Conservation (phyloP, 2,797 vertebrate species). For the Rachycentron canadum region DNA sequence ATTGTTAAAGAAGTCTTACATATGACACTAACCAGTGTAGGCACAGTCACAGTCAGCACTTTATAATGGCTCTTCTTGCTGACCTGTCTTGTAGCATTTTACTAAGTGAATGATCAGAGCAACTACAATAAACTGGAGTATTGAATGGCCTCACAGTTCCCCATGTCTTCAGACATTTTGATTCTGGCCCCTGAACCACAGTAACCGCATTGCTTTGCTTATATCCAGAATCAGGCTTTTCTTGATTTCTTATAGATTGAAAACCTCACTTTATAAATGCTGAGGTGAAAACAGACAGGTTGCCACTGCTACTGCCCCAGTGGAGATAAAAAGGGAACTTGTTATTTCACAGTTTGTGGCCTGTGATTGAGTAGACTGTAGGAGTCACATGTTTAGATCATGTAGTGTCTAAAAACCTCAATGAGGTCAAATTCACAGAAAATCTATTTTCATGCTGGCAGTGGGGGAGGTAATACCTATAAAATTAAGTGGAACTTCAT, state of each 20-base stretch:
- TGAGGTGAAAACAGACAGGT: slow-evolving; percentile 72
- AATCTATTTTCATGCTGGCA: slow-evolving; percentile 70
- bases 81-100: slow-evolving; percentile 73
- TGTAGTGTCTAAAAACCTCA: slow-evolving; percentile 60
- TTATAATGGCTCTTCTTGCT: slow-evolving; percentile 75
- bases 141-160: slow-evolving; percentile 75
- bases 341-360: slow-evolving; percentile 70
- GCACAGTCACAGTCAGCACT: slow-evolving; percentile 71
- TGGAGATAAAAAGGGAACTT: slow-evolving; percentile 56
- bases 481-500: slow-evolving; percentile 67
- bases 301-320: slow-evolving; percentile 56
- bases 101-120: slow-evolving; percentile 78
- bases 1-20: slow-evolving; percentile 59
- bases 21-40: slow-evolving; percentile 61
- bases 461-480: slow-evolving; percentile 45
- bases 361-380: slow-evolving; percentile 34
- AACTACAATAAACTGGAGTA: slow-evolving; percentile 72
- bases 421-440: slow-evolving; percentile 58
- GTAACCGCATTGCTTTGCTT: slow-evolving; percentile 70
- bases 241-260: slow-evolving; percentile 58
- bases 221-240: slow-evolving; percentile 52
- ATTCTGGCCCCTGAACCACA: slow-evolving; percentile 69
- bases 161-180: slow-evolving; percentile 71
- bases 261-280: slow-evolving; percentile 56
- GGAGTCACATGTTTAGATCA: slow-evolving; percentile 68